Percentiles rank a stretch among this genome's conserved stretches.
Evolutionary conservation across 1,140 invertebrate genomes (phyloP).

Genomic region (Drosophila sproati): DNA sequence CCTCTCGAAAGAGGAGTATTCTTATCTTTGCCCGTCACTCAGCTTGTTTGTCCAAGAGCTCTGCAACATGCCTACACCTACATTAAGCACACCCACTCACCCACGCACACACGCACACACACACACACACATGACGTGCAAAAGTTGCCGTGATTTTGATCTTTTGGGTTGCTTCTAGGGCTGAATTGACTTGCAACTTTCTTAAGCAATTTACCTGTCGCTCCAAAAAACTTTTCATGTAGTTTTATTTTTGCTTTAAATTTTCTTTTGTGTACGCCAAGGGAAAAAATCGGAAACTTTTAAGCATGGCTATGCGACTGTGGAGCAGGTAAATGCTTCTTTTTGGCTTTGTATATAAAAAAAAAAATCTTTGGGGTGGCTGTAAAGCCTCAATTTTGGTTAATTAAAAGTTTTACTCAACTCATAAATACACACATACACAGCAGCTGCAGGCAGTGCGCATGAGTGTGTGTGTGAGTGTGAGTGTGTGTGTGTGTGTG

Average conservation of each 20-base stretch:
- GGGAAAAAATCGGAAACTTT: conserved; percentile 23
- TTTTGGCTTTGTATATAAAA: conserved; percentile 35
- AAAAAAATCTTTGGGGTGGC: conserved; percentile 45
- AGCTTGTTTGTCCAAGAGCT: conserved; percentile 18
- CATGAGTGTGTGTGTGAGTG: background rate
- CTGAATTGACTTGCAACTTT: conserved; percentile 70
- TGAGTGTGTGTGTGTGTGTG: conserved; percentile 3
- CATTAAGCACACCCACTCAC: conserved; percentile 1
- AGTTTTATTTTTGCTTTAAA: conserved; percentile 6
- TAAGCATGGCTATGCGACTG: conserved; percentile 16
- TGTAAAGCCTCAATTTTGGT: conserved; percentile 60
- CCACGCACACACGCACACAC: conserved; percentile 8
- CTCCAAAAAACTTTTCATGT: conserved; percentile 37
- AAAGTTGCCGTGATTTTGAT: conserved; percentile 61
- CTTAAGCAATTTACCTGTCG: conserved; percentile 62
- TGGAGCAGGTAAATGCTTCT: conserved; percentile 24
- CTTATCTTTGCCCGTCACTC: conserved; percentile 26
- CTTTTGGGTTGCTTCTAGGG: conserved; percentile 63
- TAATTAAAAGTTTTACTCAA: conserved; percentile 66
- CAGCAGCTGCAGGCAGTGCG: conserved; percentile 1
- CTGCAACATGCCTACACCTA: background rate
- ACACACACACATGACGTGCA: conserved; percentile 27
- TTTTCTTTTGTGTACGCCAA: background rate
- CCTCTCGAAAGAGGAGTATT: conserved; percentile 3
- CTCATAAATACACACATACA: conserved; percentile 16